Percentiles rank a stretch among this genome's conserved stretches.
Conservation (phyloP, 1,140 invertebrate genomes). For the Drosophila erecta region DNA sequence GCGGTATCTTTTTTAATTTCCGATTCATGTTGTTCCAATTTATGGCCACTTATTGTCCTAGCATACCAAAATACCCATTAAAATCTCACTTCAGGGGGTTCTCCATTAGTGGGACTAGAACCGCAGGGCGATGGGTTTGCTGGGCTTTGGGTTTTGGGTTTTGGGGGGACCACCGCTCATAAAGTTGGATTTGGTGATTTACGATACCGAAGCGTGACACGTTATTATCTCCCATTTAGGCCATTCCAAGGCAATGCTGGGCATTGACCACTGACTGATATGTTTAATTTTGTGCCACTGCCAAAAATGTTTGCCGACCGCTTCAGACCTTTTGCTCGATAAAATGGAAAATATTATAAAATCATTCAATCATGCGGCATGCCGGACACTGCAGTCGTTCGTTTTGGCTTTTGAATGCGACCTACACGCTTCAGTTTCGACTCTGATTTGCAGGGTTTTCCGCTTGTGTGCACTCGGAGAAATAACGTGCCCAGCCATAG, state of each 20-base stretch:
- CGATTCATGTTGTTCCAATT: constrained; percentile 57
- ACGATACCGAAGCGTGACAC: constrained; percentile 58
- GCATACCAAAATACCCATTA: constrained; percentile 15
- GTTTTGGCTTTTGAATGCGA: constrained; percentile 20
- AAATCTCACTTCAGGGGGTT: constrained; percentile 6
- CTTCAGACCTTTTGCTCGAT: constrained; percentile 45
- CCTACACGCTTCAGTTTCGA: constrained; percentile 14
- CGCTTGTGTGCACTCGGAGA: not conserved
- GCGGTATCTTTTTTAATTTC: constrained; percentile 66
- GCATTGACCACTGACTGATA: constrained; percentile 48
- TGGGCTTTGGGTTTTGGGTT: not conserved
- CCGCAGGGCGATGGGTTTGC: not conserved
- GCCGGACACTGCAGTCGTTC: constrained; percentile 44
- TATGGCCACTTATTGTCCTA: constrained; percentile 30
- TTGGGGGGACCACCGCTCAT: constrained; percentile 23
- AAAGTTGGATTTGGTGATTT: constrained; percentile 66
- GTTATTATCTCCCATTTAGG: constrained; percentile 57
- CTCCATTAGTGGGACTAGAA: constrained; percentile 7
- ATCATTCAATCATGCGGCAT: constrained; percentile 74
- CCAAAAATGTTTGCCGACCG: not conserved
- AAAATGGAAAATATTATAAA: constrained; percentile 73
- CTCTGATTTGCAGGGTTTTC: not conserved
- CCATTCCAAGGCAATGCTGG: constrained; percentile 1
- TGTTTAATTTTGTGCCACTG: constrained; percentile 56
- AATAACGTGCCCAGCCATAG: not conserved